Evolutionary conservation across 64 coral and sea anemone species (phyloP).

Genomic region (Actinia equina): DNA sequence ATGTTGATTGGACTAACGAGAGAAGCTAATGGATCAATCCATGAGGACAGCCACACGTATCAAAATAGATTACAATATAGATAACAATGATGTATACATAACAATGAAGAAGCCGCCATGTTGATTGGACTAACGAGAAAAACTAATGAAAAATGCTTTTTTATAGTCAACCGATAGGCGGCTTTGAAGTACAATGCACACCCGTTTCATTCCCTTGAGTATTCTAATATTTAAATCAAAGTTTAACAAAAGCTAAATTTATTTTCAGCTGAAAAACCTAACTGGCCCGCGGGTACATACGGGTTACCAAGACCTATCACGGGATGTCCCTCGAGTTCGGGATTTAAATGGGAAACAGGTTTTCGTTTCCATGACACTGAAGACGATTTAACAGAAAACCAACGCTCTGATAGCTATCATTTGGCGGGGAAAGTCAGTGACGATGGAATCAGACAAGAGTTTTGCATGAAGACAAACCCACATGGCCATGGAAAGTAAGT

Average conservation of each 20-base stretch:
- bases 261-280: constrained; percentile 23
- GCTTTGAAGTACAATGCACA: too few relatives aligned
- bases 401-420: constrained; percentile 85
- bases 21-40: too few relatives aligned
- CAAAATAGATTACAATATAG: too few relatives aligned
- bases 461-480: constrained; percentile 83
- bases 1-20: too few relatives aligned
- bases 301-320: constrained; percentile 72
- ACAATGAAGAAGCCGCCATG: too few relatives aligned
- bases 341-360: constrained; percentile 87
- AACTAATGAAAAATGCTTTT: too few relatives aligned
- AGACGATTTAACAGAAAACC: constrained; percentile 93
- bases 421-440: constrained; percentile 96
- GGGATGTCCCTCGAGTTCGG: constrained; percentile 69
- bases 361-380: constrained; percentile 96
- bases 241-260: not conserved
- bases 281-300: constrained; percentile 90
- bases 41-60: too few relatives aligned
- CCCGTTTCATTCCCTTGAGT: too few relatives aligned
- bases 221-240: too few relatives aligned
- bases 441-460: constrained; percentile 92
- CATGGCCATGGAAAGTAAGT: constrained; percentile 68
- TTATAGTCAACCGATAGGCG: too few relatives aligned
- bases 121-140: too few relatives aligned
- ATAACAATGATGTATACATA: too few relatives aligned